Conservation (phyloP, 1,140 invertebrate species). For the Planococcus citri region DNA sequence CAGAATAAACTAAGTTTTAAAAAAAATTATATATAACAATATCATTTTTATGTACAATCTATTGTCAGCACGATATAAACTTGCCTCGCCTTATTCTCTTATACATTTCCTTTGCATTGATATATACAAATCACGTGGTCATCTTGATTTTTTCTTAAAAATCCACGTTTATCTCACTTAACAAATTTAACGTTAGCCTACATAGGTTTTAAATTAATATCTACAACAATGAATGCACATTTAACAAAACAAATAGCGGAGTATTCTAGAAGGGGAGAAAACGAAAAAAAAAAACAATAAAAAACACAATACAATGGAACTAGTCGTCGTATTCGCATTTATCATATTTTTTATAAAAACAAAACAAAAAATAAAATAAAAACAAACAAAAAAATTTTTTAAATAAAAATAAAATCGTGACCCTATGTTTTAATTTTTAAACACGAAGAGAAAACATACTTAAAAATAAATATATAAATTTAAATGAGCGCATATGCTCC, state of each 20-base stretch:
- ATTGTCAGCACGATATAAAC: constrained; percentile 6
- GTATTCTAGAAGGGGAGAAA: background rate
- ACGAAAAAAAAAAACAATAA: background rate
- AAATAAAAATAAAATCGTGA: background rate
- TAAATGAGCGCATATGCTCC: constrained; percentile 1
- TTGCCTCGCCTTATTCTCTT: background rate
- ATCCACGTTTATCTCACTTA: background rate
- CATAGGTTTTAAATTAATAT: constrained; percentile 5
- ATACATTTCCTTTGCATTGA: background rate
- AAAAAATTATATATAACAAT: background rate
- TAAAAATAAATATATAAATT: background rate
- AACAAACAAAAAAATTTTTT: no score
- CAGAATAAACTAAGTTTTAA: background rate
- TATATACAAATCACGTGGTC: background rate
- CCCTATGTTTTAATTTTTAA: background rate
- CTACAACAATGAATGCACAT: background rate
- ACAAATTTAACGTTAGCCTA: background rate
- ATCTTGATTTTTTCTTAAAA: background rate
- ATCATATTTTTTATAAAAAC: background rate
- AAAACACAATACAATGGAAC: background rate
- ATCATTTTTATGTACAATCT: background rate
- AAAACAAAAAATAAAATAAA: no score
- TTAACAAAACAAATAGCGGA: background rate
- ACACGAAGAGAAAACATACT: background rate
- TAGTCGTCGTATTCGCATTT: background rate